Base-by-base conservation (phyloP, 2,797 vertebrate genomes). In the Hephaestus fuliginosus region DNA sequence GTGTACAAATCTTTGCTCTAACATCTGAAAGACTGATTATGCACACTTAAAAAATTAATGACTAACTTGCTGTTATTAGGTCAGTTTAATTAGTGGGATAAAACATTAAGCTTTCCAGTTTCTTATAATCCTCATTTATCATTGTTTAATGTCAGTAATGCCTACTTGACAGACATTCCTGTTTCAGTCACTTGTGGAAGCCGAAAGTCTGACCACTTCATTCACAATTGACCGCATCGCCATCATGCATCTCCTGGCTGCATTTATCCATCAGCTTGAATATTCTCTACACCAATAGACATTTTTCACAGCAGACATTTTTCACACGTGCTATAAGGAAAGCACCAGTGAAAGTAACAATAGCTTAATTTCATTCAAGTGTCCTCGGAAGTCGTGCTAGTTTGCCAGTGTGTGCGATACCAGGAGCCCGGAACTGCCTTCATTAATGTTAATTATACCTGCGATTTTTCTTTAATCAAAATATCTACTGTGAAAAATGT, bases 161-260 rank as follows among this genome's bases (percentile, higher is more conserved):
- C 33, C n/a, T 13, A 36, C 39, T 4, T 53, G 72, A 62, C 18
- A 10, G 56, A 15, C 28, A 14, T 41, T 48, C 55, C 28, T 48
- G 4, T 25, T 25, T 49, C 14, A 36, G 17, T 33, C 46, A 36
- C 25, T 43, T 1, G 6, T n/a, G 12, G 36, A 58, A 28, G 56
- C 63, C 25, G 20, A n/a, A 33, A 8, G 39, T 81, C 44, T 36
- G 81, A 76, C 33, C 73, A 17, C 76, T 74, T 65, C 25, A 49
- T 67, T 69, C 25, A 61, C 67, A 56, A 67, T 60, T 61, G 57
- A 72, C 64, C 0, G 17, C 46, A 22, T 60, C 65, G 39, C 20
- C 10, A 3, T 39, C 46, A 43, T 4, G 58, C 48, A 5, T 25
- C 28, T 49, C 41, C 14, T 18, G 30, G 28, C 62, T 55, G 33